phyloP scores from a whole-genome alignment of 2,113 vertebrate species.

The Paramisgurnus dabryanus region DNA sequence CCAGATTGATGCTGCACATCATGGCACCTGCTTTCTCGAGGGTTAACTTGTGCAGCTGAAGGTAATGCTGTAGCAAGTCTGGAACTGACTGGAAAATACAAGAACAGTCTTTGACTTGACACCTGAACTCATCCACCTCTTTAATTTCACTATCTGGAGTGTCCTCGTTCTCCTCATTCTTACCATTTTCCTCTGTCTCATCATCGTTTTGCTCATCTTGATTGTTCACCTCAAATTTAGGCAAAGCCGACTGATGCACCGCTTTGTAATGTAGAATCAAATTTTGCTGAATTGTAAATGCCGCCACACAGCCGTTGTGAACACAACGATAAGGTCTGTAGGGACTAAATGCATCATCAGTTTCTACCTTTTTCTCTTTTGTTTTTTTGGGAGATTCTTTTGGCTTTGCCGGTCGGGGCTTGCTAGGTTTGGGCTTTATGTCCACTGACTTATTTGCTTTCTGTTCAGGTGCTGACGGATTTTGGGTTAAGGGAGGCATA shows the following conservation, averaged over 20 bases:
- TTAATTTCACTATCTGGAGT: slow-evolving; percentile 64
- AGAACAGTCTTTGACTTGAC: slow-evolving; percentile 92
- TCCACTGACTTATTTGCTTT: neutral
- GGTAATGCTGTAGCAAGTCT: slow-evolving; percentile 88
- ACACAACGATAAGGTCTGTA: slow-evolving; percentile 92
- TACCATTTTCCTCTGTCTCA: slow-evolving; percentile 72
- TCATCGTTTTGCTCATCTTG: slow-evolving; percentile 78
- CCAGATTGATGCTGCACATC: slow-evolving; percentile 74
- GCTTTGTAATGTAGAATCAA: slow-evolving; percentile 95
- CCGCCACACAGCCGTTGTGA: slow-evolving; percentile 91
- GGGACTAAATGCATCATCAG: slow-evolving; percentile 74
- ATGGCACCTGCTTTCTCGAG: slow-evolving; percentile 82
- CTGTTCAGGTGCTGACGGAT: slow-evolving; percentile 8
- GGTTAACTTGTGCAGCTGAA: slow-evolving; percentile 89
- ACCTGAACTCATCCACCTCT: slow-evolving; percentile 85
- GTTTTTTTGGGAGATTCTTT: slow-evolving; percentile 68
- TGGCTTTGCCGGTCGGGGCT: slow-evolving; percentile 44
- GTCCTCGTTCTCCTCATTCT: slow-evolving; percentile 70
- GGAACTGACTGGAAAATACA: slow-evolving; percentile 89
- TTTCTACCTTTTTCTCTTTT: slow-evolving; percentile 80
- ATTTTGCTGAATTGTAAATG: slow-evolving; percentile 95
- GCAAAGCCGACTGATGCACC: slow-evolving; percentile 89
- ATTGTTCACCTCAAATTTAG: slow-evolving; percentile 80
- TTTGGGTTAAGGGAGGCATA: neutral
- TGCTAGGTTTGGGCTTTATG: slow-evolving; percentile 49